phyloP scores from a whole-genome alignment of 2,797 vertebrate species.

The Enteromius paludinosus region DNA sequence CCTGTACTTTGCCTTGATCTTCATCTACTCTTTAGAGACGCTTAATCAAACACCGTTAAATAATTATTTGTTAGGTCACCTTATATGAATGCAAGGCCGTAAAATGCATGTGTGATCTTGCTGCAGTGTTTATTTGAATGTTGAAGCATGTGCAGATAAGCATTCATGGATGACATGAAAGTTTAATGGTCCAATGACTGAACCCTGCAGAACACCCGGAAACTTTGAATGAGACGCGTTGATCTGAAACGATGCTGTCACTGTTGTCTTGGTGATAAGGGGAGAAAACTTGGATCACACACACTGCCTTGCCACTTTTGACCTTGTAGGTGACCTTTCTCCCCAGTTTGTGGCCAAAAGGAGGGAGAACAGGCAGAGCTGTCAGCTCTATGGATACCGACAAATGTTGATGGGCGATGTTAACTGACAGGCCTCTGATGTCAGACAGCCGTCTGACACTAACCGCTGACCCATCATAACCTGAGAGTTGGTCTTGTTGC shows the following conservation, averaged over 20 bases:
- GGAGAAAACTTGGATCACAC: slow-evolving; percentile 20
- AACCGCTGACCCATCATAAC: slow-evolving; percentile 43
- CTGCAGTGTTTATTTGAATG: not conserved
- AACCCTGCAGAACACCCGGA: not conserved
- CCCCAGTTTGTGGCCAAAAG: slow-evolving; percentile 1
- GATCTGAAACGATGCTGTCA: not conserved
- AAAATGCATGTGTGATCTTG: not conserved
- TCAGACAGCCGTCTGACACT: slow-evolving; percentile 38
- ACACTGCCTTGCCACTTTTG: not conserved
- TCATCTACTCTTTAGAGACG: slow-evolving; percentile 13
- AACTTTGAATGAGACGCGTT: not conserved
- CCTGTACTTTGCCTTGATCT: slow-evolving; percentile 54
- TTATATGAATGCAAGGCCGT: not conserved
- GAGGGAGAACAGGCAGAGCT: slow-evolving; percentile 1
- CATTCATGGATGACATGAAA: slow-evolving; percentile 13
- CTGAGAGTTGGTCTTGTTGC: slow-evolving; percentile 28
- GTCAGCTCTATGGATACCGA: slow-evolving; percentile 53
- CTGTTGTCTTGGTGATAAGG: slow-evolving; percentile 15
- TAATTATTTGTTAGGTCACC: slow-evolving; percentile 3
- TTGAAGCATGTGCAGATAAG: not conserved
- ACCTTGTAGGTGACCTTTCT: not conserved
- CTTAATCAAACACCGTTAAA: slow-evolving; percentile 6
- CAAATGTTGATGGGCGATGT: slow-evolving; percentile 54
- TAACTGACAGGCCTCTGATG: slow-evolving; percentile 30
- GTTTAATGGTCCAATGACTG: slow-evolving; percentile 6